Evolutionary conservation across 2,888 invertebrate species (phyloP), one percentile per base, ranked within the genome.

Genomic region (Cataglyphis altisquamis): DNA sequence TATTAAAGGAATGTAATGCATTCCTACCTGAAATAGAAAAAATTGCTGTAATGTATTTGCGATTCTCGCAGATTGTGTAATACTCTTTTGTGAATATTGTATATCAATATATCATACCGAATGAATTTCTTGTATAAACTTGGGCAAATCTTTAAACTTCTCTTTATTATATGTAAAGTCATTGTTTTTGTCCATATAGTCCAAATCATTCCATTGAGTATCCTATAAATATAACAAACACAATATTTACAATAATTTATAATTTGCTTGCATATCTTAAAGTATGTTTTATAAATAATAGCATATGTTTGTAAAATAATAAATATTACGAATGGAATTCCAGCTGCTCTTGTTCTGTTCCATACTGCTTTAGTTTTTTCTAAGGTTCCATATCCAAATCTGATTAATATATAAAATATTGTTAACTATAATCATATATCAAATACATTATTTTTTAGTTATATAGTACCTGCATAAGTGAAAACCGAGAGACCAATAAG

Each of bases 401-500:
- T 96, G 41, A 57, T 55, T 29, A 25, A 64, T n/a, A 52, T 25
- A 72, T 72, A 72, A 29, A 83, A 73, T 52, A 25, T 74, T 63
- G 67, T 66, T 74, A n/a, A 12, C n/a, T 32, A 32, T 29, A 29
- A 29, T 52, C n/a, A 52, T 52, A 48, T 21, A 45, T 78, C 4
- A 39, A 67, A 55, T 41, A 52, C 6, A 6, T 25, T 39, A 62
- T 12, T 29, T 57, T 80, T n/a, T 63, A 52, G 1, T 29, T 3
- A 41, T n/a, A 48, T 91, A 93, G 90, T 89, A 97, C 96, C 97
- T 96, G 96, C 98, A 98, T 41, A 98, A 95, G 95, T 98, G 98
- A 94, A 98, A 98, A 0, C 98, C 98, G 0, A 98, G 96, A 0
- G 97, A 95, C 98, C 98, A 98, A 93, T 97, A 98, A 0, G 98